A percentile compares a stretch with the other conserved stretches of the same genome.
These are phyloP conservation scores for Acrobasis suavella DNA, from an alignment of 2,888 invertebrate genomes.

Conservation along the genomic window DNA sequence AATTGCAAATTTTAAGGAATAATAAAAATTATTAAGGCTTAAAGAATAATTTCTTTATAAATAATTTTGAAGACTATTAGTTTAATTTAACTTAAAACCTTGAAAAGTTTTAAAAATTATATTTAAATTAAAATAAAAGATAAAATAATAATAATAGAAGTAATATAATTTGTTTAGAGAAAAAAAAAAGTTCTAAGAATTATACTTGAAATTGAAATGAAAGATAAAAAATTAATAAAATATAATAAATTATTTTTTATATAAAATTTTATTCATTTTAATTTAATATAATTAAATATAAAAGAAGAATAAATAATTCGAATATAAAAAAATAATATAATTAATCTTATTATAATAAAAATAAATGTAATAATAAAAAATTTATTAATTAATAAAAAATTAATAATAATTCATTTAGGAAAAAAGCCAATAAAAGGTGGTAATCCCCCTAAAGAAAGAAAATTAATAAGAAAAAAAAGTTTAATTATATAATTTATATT, in stretches of 20 bases:
- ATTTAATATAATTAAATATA: constrained; percentile 73
- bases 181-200: constrained; percentile 63
- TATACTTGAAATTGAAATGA: constrained; percentile 54
- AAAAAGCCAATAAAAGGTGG: constrained; percentile 84
- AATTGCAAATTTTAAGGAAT: constrained; percentile 84
- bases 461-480: constrained; percentile 77
- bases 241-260: constrained; percentile 58
- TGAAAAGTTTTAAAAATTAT: too few species aligned
- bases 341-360: constrained; percentile 77
- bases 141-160: too few species aligned
- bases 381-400: constrained; percentile 70
- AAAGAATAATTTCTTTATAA: constrained; percentile 78
- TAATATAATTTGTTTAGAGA: too few species aligned
- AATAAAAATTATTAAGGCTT: constrained; percentile 77
- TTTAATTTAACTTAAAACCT: constrained; percentile 84
- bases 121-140: too few species aligned
- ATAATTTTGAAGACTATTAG: constrained; percentile 85
- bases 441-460: constrained; percentile 81
- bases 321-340: constrained; percentile 81
- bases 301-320: constrained; percentile 76
- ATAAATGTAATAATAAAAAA: constrained; percentile 65
- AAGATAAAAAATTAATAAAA: constrained; percentile 49
- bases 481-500: constrained; percentile 68
- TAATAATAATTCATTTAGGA: constrained; percentile 83
- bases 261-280: constrained; percentile 68